These are phyloP conservation scores for Andrena camellia DNA, from an alignment of 2,888 invertebrate species.

Conservation along the genomic window DNA sequence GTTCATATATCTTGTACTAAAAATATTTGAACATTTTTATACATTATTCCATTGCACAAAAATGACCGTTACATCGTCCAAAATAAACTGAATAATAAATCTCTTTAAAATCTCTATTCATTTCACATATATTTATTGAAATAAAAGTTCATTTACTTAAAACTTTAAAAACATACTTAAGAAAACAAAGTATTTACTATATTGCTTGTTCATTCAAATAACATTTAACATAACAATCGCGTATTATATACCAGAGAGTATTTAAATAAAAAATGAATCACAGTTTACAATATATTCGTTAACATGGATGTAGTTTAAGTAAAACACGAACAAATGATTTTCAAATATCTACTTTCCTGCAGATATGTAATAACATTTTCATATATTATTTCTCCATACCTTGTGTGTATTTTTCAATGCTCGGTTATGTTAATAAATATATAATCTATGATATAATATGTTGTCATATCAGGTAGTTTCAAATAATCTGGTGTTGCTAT, in stretches of 20 bases:
- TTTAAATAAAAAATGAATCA: conserved; percentile 44
- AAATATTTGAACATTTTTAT: conserved; percentile 33
- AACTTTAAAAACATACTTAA: conserved; percentile 9
- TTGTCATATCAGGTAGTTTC: conserved; percentile 35
- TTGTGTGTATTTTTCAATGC: conserved; percentile 63
- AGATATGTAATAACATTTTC: conserved; percentile 23
- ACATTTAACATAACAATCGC: conserved; percentile 13
- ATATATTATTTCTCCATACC: conserved; percentile 71
- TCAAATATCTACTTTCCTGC: conserved; percentile 13
- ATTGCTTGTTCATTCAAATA: conserved; percentile 24
- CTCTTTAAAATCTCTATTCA: conserved; percentile 11
- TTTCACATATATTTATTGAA: conserved; percentile 24
- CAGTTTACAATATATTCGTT: conserved; percentile 21
- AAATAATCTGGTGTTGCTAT: conserved; percentile 48
- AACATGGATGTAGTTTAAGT: conserved; percentile 14
- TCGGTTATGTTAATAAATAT: conserved; percentile 42
- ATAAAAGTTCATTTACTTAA: conserved; percentile 22
- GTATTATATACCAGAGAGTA: conserved; percentile 12
- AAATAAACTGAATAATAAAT: conserved; percentile 31
- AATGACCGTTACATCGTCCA: conserved; percentile 14
- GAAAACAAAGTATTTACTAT: conserved; percentile 17
- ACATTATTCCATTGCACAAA: conserved; percentile 27
- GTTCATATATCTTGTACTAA: conserved; percentile 38
- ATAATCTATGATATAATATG: conserved; percentile 43
- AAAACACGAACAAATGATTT: conserved; percentile 4